Base-by-base conservation (phyloP, 2,797 vertebrate genomes). In the Spizella passerina region DNA sequence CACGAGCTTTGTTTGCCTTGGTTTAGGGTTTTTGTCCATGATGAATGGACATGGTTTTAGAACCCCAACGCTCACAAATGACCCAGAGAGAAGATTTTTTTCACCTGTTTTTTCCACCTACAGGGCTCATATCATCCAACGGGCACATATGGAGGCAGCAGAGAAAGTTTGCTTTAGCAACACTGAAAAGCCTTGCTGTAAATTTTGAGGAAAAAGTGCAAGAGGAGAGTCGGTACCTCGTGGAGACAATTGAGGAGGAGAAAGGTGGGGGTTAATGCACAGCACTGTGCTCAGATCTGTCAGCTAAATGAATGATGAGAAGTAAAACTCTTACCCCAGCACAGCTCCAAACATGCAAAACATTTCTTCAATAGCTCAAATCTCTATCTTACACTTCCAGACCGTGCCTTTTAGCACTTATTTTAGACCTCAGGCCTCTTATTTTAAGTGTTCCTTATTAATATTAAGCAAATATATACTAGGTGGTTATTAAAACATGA, bases 111-210 rank as follows among this genome's bases (percentile, higher is more conserved):
- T 82, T 78, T 30, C 47, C 32, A 29, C 53, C 36, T 66, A 26
- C 88, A 96, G 97, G 95, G 22, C 82, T 98, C 55, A 63, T 98
- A 59, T 95, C 95, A 59, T 98, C 97, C 13, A 98, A 91, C 10
- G 97, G 98, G 10, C 92, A 95, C 24, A 44, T 61, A 20, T 98
- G 98, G 98, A 98, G 95, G 75, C 97, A 98, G 38, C 98, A 98
- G 92, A 98, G 98, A 36, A 98, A 97, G 46, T 98, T 98, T 69
- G 59, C 96, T 57, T 83, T 95, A 41, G 96, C 95, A 46, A 97
- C 98, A 1, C 94, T 98, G 70, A 98, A 96, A 56, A 98, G 96
- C 81, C 98, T 98, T 59, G 95, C 98, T 39, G 88, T 97, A 38
- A 97, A 94, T 50, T 82, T 98, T 89, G 98, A 98, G 83, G 93